Conservation (phyloP, 2,113 vertebrate genomes). For the Conger conger region DNA sequence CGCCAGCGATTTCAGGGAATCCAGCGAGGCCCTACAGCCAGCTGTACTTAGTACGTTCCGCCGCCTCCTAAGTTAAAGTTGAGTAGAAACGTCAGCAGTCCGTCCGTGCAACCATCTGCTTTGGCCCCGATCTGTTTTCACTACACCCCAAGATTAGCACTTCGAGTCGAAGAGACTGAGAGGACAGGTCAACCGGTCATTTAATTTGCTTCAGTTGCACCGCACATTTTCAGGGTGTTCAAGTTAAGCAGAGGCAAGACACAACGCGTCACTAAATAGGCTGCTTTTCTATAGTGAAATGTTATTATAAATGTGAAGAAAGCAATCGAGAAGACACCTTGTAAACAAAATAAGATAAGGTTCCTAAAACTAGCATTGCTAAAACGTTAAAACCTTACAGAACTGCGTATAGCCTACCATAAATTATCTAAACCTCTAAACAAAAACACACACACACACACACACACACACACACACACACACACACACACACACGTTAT, state of each 20-base stretch:
- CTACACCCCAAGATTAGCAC: background rate
- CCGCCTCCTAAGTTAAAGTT: conserved; percentile 17
- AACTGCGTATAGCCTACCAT: background rate
- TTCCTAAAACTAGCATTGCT: no score
- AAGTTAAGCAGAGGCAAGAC: background rate
- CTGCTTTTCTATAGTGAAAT: background rate
- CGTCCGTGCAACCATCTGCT: background rate
- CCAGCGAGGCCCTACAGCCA: conserved; percentile 34
- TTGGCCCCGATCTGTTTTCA: background rate
- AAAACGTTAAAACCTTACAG: background rate
- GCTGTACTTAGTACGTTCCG: conserved; percentile 12
- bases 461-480: no score
- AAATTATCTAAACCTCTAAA: no score
- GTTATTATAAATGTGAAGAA: background rate
- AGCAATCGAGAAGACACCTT: background rate
- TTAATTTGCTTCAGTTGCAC: no score
- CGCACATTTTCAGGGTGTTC: no score
- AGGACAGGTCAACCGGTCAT: background rate
- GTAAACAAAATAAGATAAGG: background rate
- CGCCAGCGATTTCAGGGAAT: conserved; percentile 29
- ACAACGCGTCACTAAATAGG: background rate
- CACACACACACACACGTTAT: no score
- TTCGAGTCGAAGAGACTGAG: background rate
- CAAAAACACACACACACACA: no score
- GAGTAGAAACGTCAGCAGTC: conserved; percentile 29